Evolutionary conservation across 64 coral and sea anemone species (phyloP), one percentile per base, ranked within the genome.

Genomic region (Platygyra sinensis): DNA sequence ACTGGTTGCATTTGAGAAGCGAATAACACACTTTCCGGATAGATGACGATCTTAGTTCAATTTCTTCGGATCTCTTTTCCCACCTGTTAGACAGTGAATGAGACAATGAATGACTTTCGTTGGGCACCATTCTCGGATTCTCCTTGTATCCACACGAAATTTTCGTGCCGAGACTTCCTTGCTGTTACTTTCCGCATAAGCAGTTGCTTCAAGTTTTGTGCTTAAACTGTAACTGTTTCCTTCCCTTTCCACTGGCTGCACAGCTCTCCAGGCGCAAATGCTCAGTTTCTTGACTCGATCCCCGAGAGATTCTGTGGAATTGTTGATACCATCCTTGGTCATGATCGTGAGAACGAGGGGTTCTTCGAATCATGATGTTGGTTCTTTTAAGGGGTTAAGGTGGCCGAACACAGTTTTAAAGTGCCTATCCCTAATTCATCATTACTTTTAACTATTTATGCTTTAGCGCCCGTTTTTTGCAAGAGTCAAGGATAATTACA

Each of bases 111-210:
- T 80, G 10, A 69, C 89, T 73, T 91, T 91, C 52, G 83, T 83
- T 62, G 64, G 83, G 20, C 69, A 83, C 89, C 89, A 91, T 73
- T 91, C 89, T 63, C 79, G 57, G 29, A 91, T 91, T 84, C 89
- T 72, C 89, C 59, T 90, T 32, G 64, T 46, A 30, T 90, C 89
- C 10, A 90, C 89, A 28, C 89, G 78, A 90, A 82, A 90, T 72
- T 82, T 90, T 74, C 89, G 71, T 5, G 89, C 89, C 30, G 89
- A 78, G n/a, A 67, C 79, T 75, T 81, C 72, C 62, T 90, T 90
- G 67, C 79, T 46, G 78, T 90, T 12, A 31, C 33, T 55, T 27
- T 83, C 79, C 14, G 89, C 78, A 38, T 90, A 81, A 39, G 80
- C 73, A 63, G 83, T 75, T 5, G 89, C 89, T 60, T 90, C 79